These are phyloP conservation scores for Aspidapion aeneum DNA, from an alignment of 2,888 invertebrate species.

Conservation along the genomic window DNA sequence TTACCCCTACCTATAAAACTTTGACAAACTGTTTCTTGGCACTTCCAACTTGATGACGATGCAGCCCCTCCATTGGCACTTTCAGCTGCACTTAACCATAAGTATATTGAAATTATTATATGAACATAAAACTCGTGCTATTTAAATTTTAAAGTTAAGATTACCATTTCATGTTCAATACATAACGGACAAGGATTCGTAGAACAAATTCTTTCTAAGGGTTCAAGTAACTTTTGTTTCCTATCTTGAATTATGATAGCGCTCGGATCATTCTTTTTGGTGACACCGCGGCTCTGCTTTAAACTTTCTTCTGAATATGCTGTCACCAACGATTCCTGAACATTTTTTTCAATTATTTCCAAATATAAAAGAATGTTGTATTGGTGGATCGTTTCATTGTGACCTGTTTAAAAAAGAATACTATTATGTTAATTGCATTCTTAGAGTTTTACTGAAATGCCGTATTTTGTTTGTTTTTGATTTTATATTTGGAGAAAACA, in stretches of 20 bases:
- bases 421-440: constrained; percentile 2
- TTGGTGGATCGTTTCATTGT: constrained; percentile 66
- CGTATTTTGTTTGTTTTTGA: too few species aligned
- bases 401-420: constrained; percentile 45
- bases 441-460: too few species aligned
- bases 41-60: too few species aligned
- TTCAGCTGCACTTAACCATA: too few species aligned
- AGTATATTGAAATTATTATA: too few species aligned
- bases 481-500: too few species aligned
- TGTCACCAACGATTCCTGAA: constrained; percentile 61
- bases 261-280: constrained; percentile 25
- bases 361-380: constrained; percentile 79
- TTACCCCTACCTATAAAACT: too few species aligned
- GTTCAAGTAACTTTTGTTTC: constrained; percentile 39
- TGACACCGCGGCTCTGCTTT: background rate
- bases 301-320: constrained; percentile 46
- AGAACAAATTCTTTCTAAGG: constrained; percentile 44
- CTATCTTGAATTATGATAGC: constrained; percentile 41
- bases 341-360: constrained; percentile 75
- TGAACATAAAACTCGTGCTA: too few species aligned
- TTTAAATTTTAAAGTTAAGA: too few species aligned
- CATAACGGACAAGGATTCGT: constrained; percentile 54
- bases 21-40: too few species aligned
- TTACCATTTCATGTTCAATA: constrained; percentile 49
- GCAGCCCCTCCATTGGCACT: too few species aligned